Evolutionary conservation across 1,140 invertebrate species (phyloP), one percentile per base, ranked within the genome.

Genomic region (Protaetia brevitarsis): DNA sequence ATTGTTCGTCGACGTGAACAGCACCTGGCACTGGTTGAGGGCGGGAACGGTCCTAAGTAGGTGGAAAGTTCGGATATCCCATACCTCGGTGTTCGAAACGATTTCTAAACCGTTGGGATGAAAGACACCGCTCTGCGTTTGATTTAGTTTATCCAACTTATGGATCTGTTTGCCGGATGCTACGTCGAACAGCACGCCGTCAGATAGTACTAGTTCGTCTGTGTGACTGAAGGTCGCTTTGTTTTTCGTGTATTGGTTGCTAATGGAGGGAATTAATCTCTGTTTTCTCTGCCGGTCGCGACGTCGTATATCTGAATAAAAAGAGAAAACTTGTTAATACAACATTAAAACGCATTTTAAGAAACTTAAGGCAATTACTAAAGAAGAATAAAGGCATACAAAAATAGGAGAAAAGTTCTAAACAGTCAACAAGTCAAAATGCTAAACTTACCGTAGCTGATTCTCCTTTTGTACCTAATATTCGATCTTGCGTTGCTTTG

Each of bases 61-160:
- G 78, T 97, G 93, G 80, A 95, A 98, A 10, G 95, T 97, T 66
- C 96, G 83, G 5, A 99, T 78, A 79, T 99, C 97, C 97, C 97
- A 99, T 31, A 97, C 89, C 83, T 94, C 91, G 1, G 90, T 93
- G 72, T 93, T 93, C n/a, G 91, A 90, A 66, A 92, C 87, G 45
- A 88, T 84, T 83, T 99, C 96, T 34, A 95, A 83, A 0, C 96
- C 96, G 78, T 96, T 97, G 0, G 97, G 96, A 87, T 99, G 96
- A 77, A 99, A 99, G 1, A 96, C 89, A 0, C 97, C 97, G 75
- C 93, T 97, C 19, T 97, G 86, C 31, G 89, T 89, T 75, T 96
- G 90, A 81, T 98, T 98, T 19, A 99, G 85, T 79, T 99, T 99
- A 81, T 99, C 97, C 75, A 99, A 96, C 76, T 98, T 99, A 78